phyloP scores from a whole-genome alignment of 2,888 invertebrate species.

The Sarcophaga carnaria region DNA sequence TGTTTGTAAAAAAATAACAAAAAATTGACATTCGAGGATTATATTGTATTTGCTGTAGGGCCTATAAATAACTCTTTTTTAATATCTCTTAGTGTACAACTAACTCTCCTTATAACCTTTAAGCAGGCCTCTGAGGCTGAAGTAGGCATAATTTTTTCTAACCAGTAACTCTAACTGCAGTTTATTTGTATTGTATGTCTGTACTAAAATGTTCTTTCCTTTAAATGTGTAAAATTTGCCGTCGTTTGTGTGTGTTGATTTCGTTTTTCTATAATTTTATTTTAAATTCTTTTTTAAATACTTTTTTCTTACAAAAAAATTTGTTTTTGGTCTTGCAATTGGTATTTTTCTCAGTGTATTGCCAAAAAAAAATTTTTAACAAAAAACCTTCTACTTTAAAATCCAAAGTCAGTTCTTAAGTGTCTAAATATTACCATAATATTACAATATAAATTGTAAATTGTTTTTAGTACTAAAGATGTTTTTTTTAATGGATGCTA shows the following conservation, averaged over 20 bases:
- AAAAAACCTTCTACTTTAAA: background rate
- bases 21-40: constrained; percentile 79
- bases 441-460: too few relatives aligned
- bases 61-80: background rate
- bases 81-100: background rate
- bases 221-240: constrained; percentile 42
- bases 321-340: constrained; percentile 22
- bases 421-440: background rate
- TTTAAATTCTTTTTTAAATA: constrained; percentile 1
- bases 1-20: constrained; percentile 7
- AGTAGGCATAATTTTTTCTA: constrained; percentile 23
- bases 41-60: constrained; percentile 33
- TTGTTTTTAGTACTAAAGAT: background rate
- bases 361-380: background rate
- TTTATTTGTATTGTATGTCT: constrained; percentile 52
- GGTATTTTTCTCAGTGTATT: constrained; percentile 56
- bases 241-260: constrained; percentile 39
- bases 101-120: background rate
- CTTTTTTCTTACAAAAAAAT: background rate
- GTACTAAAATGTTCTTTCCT: constrained; percentile 26
- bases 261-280: constrained; percentile 13
- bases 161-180: constrained; percentile 46
- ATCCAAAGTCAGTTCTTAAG: constrained; percentile 1
- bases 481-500: too few relatives aligned
- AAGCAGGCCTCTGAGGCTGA: background rate